Evolutionary conservation across 2,888 invertebrate genomes (phyloP), one percentile per base, ranked within the genome.

Genomic region (Nyleta sp.): DNA sequence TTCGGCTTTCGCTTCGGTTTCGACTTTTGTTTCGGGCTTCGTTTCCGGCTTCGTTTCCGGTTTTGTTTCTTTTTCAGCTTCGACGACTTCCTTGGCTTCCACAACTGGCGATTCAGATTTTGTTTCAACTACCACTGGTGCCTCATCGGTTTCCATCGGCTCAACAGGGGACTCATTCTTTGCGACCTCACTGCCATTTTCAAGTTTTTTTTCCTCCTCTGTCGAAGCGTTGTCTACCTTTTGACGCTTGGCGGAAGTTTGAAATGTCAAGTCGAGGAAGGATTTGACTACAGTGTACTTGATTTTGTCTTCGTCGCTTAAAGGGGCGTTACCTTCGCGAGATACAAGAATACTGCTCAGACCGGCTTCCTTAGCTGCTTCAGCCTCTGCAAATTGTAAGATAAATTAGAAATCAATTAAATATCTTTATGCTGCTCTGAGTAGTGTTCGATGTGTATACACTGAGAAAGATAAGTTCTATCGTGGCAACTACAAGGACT

Each of bases 311-410:
- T 94, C 93, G 8, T 94, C 93, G 3, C 92, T 91, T 0, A 97
- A 91, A 0, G 94, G 92, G 0, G 92, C 93, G 90, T 98, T 97
- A 60, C 97, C 98, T 78, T 95, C 95, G 78, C 98, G 94, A 64
- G 93, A 91, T 2, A 98, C 93, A 22, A 98, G 89, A 3, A 93
- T 92, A 10, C 94, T 92, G 48, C 93, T 92, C 68, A 97, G 80
- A 10, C 96, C 97, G 0, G 96, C 95, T 31, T 92, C 90, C 44
- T 92, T 92, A 0, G 98, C 98, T 53, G 98, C 97, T 87, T 93
- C 92, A 0, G 96, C 97, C 91, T 98, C 98, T 97, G 92, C 70
- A 60, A 74, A 53, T 13, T 3, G 13, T 99, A 91, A 70, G 92
- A 88, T n/a, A n/a, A n/a, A n/a, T n/a, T n/a, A n/a, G n/a, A n/a